Evolutionary conservation across 2,888 invertebrate species (phyloP).

Genomic region (Nephrotoma flavescens): DNA sequence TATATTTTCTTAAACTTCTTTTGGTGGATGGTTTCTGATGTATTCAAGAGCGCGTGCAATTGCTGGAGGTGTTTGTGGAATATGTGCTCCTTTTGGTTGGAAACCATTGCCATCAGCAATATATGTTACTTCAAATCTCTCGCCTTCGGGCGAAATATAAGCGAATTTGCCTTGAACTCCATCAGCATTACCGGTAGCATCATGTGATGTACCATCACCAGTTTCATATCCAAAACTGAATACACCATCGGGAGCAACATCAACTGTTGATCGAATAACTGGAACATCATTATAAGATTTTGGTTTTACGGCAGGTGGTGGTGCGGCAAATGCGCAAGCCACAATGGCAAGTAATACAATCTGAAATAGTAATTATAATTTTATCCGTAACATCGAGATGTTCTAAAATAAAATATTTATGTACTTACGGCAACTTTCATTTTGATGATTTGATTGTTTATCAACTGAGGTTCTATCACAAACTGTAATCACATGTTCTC

Average conservation of each 20-base stretch:
- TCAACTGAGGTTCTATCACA: neutral
- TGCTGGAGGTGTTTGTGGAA: neutral
- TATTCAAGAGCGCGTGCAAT: constrained; percentile 2
- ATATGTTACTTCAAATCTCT: neutral
- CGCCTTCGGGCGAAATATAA: neutral
- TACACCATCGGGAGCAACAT: neutral
- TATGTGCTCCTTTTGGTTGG: neutral
- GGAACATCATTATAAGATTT: neutral
- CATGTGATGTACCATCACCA: neutral
- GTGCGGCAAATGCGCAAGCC: neutral
- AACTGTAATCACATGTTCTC: neutral
- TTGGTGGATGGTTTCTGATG: constrained; percentile 4
- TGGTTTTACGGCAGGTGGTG: neutral
- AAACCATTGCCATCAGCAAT: neutral
- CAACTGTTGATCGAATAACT: neutral
- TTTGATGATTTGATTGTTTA: neutral
- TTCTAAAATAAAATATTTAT: too few relatives aligned
- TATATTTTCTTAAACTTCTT: neutral
- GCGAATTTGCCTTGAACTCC: neutral
- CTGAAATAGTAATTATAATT: neutral
- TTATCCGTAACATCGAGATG: neutral
- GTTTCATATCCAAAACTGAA: neutral
- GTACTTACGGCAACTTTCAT: neutral
- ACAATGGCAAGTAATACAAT: neutral
- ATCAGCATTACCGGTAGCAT: neutral